Evolutionary conservation across 2,888 invertebrate species (phyloP).

Genomic region (Cremastobaeus sp.): DNA sequence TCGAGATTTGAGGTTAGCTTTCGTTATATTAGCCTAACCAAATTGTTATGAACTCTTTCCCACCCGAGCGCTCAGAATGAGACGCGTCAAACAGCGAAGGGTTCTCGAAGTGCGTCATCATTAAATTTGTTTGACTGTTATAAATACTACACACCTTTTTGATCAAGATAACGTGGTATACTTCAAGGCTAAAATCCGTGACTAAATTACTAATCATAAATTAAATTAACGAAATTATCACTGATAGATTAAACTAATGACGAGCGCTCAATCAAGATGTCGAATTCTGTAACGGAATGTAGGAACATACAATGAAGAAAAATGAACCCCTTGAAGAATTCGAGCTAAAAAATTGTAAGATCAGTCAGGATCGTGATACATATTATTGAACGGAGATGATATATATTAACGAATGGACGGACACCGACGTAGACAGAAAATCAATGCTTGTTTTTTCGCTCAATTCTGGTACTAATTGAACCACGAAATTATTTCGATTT

Average conservation of each 20-base stretch:
- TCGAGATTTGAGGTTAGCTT: too few species aligned
- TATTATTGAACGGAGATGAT: constrained; percentile 28
- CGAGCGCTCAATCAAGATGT: constrained; percentile 49
- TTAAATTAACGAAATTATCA: constrained; percentile 55
- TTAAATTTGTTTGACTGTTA: constrained; percentile 42
- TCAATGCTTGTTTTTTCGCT: too few species aligned
- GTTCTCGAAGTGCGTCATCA: constrained; percentile 32
- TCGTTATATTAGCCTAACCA: neutral
- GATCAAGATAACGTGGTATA: constrained; percentile 47
- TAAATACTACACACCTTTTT: constrained; percentile 38
- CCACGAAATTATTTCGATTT: too few species aligned
- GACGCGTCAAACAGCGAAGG: neutral
- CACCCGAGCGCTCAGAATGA: neutral
- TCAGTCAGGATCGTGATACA: constrained; percentile 29
- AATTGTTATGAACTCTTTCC: neutral
- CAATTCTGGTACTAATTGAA: neutral
- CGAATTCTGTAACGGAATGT: constrained; percentile 49
- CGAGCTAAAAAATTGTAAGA: constrained; percentile 44
- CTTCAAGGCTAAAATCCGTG: constrained; percentile 39
- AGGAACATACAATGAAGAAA: constrained; percentile 40
- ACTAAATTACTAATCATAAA: constrained; percentile 56
- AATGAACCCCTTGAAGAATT: constrained; percentile 44
- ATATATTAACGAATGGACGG: constrained; percentile 2
- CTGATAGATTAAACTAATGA: constrained; percentile 55
- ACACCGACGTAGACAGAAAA: neutral